Percentiles rank a stretch among this genome's conserved stretches.
These are phyloP conservation scores for Monoplex corrugatus DNA, from an alignment of 2,888 invertebrate genomes.

Conservation along the genomic window DNA sequence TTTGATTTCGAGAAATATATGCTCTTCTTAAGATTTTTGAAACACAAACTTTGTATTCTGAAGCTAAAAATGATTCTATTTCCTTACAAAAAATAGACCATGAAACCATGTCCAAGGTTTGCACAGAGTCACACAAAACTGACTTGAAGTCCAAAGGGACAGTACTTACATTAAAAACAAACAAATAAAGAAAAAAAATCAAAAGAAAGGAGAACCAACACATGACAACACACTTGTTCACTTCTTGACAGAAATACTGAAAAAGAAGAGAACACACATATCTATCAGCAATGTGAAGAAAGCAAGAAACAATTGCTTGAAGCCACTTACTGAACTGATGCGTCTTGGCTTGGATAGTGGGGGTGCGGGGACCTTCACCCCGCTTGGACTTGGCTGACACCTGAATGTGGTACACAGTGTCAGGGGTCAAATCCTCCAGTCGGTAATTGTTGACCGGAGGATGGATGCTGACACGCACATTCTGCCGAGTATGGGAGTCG, in stretches of 20 bases:
- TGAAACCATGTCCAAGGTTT: not conserved
- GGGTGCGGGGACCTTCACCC: conserved; percentile 97
- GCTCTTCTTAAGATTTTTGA: no score
- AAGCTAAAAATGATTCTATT: no score
- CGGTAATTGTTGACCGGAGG: conserved; percentile 85
- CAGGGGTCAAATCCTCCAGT: conserved; percentile 94
- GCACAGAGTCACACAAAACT: not conserved
- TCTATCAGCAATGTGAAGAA: not conserved
- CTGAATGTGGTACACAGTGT: conserved; percentile 98
- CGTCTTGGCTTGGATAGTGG: conserved; percentile 95
- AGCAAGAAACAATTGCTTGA: no score
- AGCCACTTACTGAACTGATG: conserved; percentile 96
- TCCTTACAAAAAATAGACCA: no score
- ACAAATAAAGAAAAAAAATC: not conserved
- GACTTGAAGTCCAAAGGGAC: not conserved
- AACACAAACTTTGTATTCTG: no score
- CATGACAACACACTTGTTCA: conserved; percentile 2
- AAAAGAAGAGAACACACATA: not conserved
- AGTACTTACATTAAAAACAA: not conserved
- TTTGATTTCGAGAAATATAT: no score
- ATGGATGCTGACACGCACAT: conserved; percentile 72
- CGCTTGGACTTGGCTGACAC: conserved; percentile 94
- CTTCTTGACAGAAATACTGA: not conserved
- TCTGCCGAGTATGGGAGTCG: conserved; percentile 76
- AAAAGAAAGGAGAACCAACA: not conserved